Evolutionary conservation across 2,113 vertebrate genomes (phyloP), one percentile per base, ranked within the genome.

Genomic region (Alectura lathami): DNA sequence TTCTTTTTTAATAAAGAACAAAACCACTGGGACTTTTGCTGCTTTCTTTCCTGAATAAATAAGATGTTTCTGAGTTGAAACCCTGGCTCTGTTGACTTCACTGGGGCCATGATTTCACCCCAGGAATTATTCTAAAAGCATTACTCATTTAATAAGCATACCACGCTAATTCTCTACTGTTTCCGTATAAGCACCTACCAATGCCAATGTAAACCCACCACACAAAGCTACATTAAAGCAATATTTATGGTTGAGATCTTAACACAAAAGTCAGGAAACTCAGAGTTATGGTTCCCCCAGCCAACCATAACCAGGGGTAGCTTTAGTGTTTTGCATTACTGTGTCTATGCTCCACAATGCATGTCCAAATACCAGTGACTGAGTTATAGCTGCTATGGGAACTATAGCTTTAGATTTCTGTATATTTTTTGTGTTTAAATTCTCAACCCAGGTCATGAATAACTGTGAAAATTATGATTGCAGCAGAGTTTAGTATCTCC

Each of bases 241-340:
- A 67, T 95, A 91, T 96, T 95, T 95, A 96, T 89, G 64, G 85
- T 81, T 95, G 76, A 93, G 89, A 85, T 90, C 82, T 95, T 93
- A 94, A 91, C 88, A 96, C 91, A 93, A 93, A 94, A 96, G 93
- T 93, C 93, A 96, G 94, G 96, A 95, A 96, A 97, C 93, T 83
- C 91, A 88, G 82, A 91, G 87, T 95, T 97, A 95, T 89, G 82
- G 32, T 81, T 96, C 87, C 76, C 93, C 34, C 43, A 90, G 94
- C 75, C 89, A 96, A 94, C 89, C 76, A 93, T 90, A 96, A 96
- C 76, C 79, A 77, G 89, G 48, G 63, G 47, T 70, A 88, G 63
- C 60, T 94, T 95, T 83, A 94, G 74, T 59, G 79, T 93, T 94
- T 96, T 93, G 76, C 87, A 80, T 93, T 91, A 60, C 89, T 64